Conservation (phyloP, 1,140 invertebrate species). For the Kradibia gibbosae region DNA sequence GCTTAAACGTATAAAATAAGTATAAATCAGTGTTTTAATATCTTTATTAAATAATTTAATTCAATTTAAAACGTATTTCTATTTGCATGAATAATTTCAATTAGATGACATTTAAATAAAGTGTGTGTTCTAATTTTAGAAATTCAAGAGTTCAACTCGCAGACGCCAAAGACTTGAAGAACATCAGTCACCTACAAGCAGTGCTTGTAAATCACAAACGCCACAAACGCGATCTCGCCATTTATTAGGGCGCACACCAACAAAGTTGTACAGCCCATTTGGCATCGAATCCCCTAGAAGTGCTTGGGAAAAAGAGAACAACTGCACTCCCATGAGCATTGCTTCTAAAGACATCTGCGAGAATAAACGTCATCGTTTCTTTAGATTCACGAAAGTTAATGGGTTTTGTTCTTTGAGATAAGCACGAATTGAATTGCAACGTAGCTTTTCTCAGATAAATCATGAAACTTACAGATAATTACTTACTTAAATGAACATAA, state of each 20-base stretch:
- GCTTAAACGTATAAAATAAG: background rate
- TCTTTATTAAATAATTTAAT: background rate
- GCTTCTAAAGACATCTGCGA: constrained; percentile 30
- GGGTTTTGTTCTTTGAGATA: constrained; percentile 65
- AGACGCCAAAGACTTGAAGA: constrained; percentile 75
- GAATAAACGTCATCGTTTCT: constrained; percentile 52
- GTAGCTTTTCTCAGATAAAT: background rate
- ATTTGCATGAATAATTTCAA: constrained; percentile 18
- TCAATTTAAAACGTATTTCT: background rate
- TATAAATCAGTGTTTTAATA: background rate
- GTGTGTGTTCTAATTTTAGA: constrained; percentile 61
- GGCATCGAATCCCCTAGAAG: constrained; percentile 75
- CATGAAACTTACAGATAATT: background rate
- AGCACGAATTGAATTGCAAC: background rate
- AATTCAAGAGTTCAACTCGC: constrained; percentile 75
- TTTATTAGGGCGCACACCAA: constrained; percentile 76
- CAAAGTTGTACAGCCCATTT: constrained; percentile 79
- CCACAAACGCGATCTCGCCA: constrained; percentile 72
- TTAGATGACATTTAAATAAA: background rate
- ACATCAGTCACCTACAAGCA: constrained; percentile 71
- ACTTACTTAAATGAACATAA: constrained; percentile 1
- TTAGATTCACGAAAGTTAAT: constrained; percentile 60
- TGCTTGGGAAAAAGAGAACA: constrained; percentile 66
- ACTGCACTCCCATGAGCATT: constrained; percentile 39
- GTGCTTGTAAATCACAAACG: constrained; percentile 65